These are phyloP conservation scores for Eupithecia dodoneata DNA, from an alignment of 2,888 invertebrate species.

Conservation along the genomic window DNA sequence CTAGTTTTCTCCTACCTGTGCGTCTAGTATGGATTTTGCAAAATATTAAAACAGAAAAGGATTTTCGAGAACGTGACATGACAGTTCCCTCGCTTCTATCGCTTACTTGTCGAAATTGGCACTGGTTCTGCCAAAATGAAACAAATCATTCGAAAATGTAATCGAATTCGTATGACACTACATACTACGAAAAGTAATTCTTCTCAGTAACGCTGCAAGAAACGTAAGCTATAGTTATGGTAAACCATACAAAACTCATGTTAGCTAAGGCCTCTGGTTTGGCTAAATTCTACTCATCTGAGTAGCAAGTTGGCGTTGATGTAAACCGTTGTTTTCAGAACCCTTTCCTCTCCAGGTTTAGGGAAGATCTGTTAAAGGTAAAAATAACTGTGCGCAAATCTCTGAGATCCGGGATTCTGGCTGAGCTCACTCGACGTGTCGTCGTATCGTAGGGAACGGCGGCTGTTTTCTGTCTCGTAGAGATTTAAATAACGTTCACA, in stretches of 20 bases:
- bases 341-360: conserved; percentile 13
- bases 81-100: not conserved
- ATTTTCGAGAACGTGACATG: not conserved
- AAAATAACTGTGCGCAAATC: conserved; percentile 21
- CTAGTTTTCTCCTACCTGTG: not conserved
- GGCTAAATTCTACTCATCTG: not conserved
- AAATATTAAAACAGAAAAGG: not conserved
- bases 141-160: not conserved
- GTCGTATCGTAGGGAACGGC: not conserved
- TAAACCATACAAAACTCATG: not conserved
- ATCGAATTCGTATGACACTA: not conserved
- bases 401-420: conserved; percentile 16
- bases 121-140: not conserved
- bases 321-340: conserved; percentile 22
- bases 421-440: not conserved
- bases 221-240: not conserved
- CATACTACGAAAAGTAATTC: not conserved
- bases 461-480: conserved; percentile 2
- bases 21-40: not conserved
- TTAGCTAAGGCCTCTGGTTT: not conserved
- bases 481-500: conserved; percentile 10
- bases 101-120: not conserved
- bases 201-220: not conserved
- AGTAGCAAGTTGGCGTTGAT: not conserved
- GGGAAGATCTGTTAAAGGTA: conserved; percentile 19